Evolutionary conservation across 2,888 invertebrate genomes (phyloP), one percentile per base, ranked within the genome.

Genomic region (Ophion ventricosus): DNA sequence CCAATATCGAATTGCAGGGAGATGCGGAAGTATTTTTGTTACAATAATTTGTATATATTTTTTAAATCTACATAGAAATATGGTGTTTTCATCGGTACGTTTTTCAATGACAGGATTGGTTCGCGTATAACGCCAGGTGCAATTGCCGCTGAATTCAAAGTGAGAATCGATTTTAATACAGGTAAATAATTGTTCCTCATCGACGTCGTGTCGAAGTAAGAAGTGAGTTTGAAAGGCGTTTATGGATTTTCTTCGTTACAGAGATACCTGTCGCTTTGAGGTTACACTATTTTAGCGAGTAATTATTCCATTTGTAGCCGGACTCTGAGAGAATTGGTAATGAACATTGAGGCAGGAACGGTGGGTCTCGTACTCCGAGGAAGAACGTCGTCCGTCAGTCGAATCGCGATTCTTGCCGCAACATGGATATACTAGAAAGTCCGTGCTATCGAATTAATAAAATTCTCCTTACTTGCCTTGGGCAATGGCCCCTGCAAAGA

Each of bases 361-460:
- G 25, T 23, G 26, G 64, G 49, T 75, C n/a, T 64, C 29, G 7
- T 17, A 23, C 49, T 11, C 23, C 54, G 11, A 2, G 29, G 43
- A 1, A 14, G 23, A 76, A 5, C 17, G 20, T 70, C 20, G 26
- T 63, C 17, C 17, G 17, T 74, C 69, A 82, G 77, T 80, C 23
- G 10, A 74, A 40, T 43, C 4, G 57, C 40, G n/a, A n/a, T 25
- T 79, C 35, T 25, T 29, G 20, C 25, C 40, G 20, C n/a, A 54
- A 26, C 43, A 87, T 87, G 86, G 82, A 83, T 57, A 73, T 85
- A 40, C 66, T 84, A n/a, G 82, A 85, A 26, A 74, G 75, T 23
- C 82, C 40, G 56, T 83, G 82, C 66, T 85, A 67, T 72, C 74
- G 74, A 54, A 67, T 78, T 54, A 83, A 85, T 61, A 87, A 85